Conservation (phyloP, 2,888 invertebrate genomes). For the Eulithis prunata region DNA sequence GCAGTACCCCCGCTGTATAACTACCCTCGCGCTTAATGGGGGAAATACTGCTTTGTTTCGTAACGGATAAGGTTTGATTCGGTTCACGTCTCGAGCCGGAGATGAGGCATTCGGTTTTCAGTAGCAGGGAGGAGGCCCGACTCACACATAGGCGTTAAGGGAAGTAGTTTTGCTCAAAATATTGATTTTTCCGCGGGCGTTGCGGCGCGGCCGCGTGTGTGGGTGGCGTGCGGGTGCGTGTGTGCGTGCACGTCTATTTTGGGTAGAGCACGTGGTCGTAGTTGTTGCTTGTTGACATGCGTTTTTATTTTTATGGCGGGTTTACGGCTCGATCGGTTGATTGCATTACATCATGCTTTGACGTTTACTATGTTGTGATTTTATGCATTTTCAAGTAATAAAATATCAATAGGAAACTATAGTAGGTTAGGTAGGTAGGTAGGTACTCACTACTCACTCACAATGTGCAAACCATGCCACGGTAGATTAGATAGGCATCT, state of each 20-base stretch:
- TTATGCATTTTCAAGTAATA: slow-evolving; percentile 29
- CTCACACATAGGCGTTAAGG: slow-evolving; percentile 74
- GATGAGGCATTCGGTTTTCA: slow-evolving; percentile 54
- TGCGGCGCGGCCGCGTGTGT: slow-evolving; percentile 56
- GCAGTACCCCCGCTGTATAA: slow-evolving; percentile 71
- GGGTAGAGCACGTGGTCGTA: slow-evolving; percentile 80
- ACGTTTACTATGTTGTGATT: slow-evolving; percentile 47
- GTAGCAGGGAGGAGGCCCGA: slow-evolving; percentile 48
- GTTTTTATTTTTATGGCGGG: slow-evolving; percentile 79
- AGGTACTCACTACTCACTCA: too few species aligned
- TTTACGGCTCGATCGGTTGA: slow-evolving; percentile 66
- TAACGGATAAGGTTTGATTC: slow-evolving; percentile 70
- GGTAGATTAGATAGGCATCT: too few species aligned
- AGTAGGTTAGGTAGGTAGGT: too few species aligned
- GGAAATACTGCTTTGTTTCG: slow-evolving; percentile 69
- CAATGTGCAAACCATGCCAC: too few species aligned
- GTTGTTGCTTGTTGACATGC: slow-evolving; percentile 81
- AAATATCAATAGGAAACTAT: neutral
- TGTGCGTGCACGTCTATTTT: slow-evolving; percentile 76
- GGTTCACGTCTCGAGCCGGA: slow-evolving; percentile 45
- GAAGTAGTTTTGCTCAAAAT: slow-evolving; percentile 84
- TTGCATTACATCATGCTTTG: slow-evolving; percentile 68
- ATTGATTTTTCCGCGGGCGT: slow-evolving; percentile 82
- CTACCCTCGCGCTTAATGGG: slow-evolving; percentile 65
- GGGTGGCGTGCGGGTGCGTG: slow-evolving; percentile 41